Conservation (phyloP, 2,113 vertebrate species). For the Meles meles region DNA sequence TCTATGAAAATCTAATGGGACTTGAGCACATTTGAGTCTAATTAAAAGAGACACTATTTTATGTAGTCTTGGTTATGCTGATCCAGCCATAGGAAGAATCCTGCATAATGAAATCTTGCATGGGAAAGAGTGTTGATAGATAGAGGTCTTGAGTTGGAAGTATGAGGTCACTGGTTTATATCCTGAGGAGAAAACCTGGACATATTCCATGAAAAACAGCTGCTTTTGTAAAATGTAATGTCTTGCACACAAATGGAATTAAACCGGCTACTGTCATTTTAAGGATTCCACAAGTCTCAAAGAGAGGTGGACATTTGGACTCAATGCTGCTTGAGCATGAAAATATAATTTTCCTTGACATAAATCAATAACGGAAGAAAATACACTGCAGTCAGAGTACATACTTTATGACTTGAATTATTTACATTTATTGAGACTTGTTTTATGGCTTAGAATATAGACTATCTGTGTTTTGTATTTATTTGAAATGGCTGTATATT, state of each 20-base stretch:
- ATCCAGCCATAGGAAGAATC: slow-evolving; percentile 65
- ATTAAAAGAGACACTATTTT: slow-evolving; percentile 71
- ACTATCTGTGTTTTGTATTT: background rate
- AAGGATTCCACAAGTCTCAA: slow-evolving; percentile 56
- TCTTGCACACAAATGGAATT: slow-evolving; percentile 72
- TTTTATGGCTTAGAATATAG: background rate
- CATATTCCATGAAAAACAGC: slow-evolving; percentile 77
- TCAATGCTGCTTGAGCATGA: slow-evolving; percentile 18
- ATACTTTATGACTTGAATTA: background rate
- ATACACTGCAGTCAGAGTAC: background rate
- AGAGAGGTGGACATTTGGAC: slow-evolving; percentile 35
- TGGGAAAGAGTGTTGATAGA: slow-evolving; percentile 79
- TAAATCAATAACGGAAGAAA: slow-evolving; percentile 50
- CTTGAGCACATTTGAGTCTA: slow-evolving; percentile 66
- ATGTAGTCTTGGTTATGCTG: slow-evolving; percentile 58
- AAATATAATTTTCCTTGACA: slow-evolving; percentile 46
- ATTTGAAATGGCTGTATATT: background rate
- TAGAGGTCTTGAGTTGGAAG: slow-evolving; percentile 76
- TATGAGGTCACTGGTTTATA: slow-evolving; percentile 77
- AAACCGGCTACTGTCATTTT: slow-evolving; percentile 69
- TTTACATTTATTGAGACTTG: slow-evolving; percentile 4
- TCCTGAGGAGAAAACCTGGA: slow-evolving; percentile 77
- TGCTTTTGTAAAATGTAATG: slow-evolving; percentile 74
- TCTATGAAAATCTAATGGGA: slow-evolving; percentile 59
- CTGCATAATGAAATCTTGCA: slow-evolving; percentile 67